These are phyloP conservation scores for Bos indicus DNA, from an alignment of 2,113 vertebrate genomes.

Conservation along the genomic window DNA sequence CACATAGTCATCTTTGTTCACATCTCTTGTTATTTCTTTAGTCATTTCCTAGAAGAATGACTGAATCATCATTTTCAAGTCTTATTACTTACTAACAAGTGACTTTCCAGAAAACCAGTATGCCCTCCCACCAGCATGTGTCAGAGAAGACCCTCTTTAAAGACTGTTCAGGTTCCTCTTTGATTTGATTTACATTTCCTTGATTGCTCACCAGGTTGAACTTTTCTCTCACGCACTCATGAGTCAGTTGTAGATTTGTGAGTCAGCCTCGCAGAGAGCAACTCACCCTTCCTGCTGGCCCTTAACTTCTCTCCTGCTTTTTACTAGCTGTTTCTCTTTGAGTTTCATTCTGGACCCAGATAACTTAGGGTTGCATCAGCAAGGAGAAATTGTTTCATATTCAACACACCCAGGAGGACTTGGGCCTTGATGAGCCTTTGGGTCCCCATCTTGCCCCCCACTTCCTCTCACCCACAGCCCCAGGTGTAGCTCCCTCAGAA, in stretches of 20 bases:
- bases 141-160: neutral
- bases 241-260: neutral
- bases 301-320: neutral
- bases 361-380: neutral
- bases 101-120: neutral
- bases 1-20: neutral
- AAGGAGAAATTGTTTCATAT: neutral
- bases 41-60: conserved; percentile 38
- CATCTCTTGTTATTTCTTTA: neutral
- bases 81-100: neutral
- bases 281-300: neutral
- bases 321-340: neutral
- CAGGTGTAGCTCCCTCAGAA: neutral
- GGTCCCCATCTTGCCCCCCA: neutral
- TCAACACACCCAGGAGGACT: neutral
- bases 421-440: neutral
- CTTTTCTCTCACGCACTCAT: neutral
- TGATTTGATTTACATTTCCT: neutral
- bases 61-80: conserved; percentile 12
- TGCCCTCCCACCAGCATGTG: neutral
- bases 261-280: neutral
- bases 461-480: neutral
- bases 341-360: neutral
- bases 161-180: neutral
- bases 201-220: neutral